phyloP scores from a whole-genome alignment of 1,140 invertebrate genomes.

The Sycobia sp. region DNA sequence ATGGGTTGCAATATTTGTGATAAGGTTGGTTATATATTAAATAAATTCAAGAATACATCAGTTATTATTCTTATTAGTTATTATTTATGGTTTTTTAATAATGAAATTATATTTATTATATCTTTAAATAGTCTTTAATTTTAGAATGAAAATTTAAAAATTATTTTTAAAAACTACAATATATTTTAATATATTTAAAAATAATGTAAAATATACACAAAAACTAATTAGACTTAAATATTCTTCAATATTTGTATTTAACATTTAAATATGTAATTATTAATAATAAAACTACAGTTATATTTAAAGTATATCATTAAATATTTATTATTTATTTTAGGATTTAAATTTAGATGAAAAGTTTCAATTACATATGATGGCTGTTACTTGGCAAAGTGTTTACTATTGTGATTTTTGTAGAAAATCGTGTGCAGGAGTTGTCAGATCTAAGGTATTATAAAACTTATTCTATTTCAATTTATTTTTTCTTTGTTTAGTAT shows the following conservation, averaged over 20 bases:
- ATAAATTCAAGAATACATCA: background rate
- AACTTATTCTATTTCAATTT: background rate
- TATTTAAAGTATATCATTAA: background rate
- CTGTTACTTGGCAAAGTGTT: constrained; percentile 36
- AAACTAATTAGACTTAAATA: too few relatives aligned
- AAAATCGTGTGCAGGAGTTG: constrained; percentile 39
- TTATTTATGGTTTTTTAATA: background rate
- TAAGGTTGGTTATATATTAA: constrained; percentile 21
- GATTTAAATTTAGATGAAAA: constrained; percentile 37
- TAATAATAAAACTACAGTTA: too few relatives aligned
- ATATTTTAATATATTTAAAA: too few relatives aligned
- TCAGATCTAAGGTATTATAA: constrained; percentile 34
- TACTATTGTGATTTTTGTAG: constrained; percentile 37
- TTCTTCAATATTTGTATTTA: too few relatives aligned
- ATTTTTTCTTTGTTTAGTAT: background rate
- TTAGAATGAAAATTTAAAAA: background rate
- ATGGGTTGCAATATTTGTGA: constrained; percentile 38
- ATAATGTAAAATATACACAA: too few relatives aligned
- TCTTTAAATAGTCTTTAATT: background rate
- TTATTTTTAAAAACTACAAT: too few relatives aligned
- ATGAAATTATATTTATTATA: background rate
- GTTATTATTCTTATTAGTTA: background rate
- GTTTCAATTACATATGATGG: constrained; percentile 37
- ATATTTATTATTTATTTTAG: constrained; percentile 23
- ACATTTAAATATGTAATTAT: too few relatives aligned